These are phyloP conservation scores for Agapornis canus DNA, from an alignment of 2,797 vertebrate species.

Conservation along the genomic window DNA sequence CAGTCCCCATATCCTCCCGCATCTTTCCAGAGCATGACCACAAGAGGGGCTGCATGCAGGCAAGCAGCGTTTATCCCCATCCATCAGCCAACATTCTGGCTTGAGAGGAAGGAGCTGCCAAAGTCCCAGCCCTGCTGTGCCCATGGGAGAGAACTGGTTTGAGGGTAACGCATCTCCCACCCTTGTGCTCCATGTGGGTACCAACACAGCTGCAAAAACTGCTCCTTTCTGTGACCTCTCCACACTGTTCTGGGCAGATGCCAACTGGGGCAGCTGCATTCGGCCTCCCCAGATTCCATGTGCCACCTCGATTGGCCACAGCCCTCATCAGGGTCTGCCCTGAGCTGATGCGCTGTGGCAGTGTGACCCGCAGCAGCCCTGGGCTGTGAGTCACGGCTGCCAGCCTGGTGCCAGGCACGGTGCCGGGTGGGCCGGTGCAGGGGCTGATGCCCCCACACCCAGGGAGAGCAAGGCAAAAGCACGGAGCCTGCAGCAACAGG, in stretches of 20 bases:
- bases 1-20: neutral
- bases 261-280: neutral
- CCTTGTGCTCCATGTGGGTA: accelerated
- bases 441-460: accelerated
- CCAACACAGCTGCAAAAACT: neutral
- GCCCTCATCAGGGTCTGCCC: neutral
- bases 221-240: neutral
- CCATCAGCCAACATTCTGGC: neutral
- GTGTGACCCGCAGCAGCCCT: neutral
- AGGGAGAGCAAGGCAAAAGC: neutral
- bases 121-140: neutral
- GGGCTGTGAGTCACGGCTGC: accelerated
- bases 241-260: neutral
- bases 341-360: neutral
- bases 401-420: neutral
- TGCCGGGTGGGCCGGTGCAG: accelerated
- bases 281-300: neutral
- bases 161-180: neutral
- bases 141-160: neutral
- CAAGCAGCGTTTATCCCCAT: neutral
- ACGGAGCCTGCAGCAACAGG: neutral
- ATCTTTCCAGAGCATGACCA: neutral
- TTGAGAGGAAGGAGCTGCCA: neutral
- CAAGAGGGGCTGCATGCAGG: neutral
- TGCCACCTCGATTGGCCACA: neutral